phyloP scores from a whole-genome alignment of 2,113 vertebrate species.

The Dicrurus megarhynchus region DNA sequence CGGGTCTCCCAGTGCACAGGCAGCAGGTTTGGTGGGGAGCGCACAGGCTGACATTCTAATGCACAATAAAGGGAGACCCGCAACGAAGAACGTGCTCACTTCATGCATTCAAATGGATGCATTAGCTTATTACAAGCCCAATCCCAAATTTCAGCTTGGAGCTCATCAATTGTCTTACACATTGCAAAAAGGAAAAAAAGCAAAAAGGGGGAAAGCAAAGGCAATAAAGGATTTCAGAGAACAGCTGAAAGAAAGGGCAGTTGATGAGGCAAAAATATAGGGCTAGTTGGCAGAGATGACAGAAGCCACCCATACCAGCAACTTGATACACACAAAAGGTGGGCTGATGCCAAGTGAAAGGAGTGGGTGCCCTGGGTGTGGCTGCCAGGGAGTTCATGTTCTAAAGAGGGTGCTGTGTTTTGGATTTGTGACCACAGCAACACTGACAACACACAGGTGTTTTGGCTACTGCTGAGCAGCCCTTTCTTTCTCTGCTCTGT shows the following conservation, averaged over 20 bases:
- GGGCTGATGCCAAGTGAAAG: background rate
- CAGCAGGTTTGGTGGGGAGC: background rate
- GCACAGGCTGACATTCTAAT: background rate
- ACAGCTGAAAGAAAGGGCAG: background rate
- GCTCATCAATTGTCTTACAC: background rate
- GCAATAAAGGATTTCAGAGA: background rate
- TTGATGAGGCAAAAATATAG: background rate
- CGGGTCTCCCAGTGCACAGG: conserved; percentile 50
- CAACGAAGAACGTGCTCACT: background rate
- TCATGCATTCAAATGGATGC: conserved; percentile 46
- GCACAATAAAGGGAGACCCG: background rate
- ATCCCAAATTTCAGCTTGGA: background rate
- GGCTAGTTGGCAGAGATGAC: background rate
- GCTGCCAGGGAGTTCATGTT: background rate
- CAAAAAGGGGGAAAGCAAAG: background rate
- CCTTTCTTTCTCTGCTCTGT: background rate
- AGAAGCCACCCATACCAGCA: background rate
- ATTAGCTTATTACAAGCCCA: background rate
- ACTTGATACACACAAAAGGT: rapidly evolving
- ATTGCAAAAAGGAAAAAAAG: background rate
- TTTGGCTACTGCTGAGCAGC: background rate
- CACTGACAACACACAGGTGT: background rate
- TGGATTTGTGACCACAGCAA: background rate
- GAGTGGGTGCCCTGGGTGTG: background rate
- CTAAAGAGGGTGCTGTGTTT: background rate